phyloP scores from a whole-genome alignment of 2,888 invertebrate species.

The Argyresthia albistria region DNA sequence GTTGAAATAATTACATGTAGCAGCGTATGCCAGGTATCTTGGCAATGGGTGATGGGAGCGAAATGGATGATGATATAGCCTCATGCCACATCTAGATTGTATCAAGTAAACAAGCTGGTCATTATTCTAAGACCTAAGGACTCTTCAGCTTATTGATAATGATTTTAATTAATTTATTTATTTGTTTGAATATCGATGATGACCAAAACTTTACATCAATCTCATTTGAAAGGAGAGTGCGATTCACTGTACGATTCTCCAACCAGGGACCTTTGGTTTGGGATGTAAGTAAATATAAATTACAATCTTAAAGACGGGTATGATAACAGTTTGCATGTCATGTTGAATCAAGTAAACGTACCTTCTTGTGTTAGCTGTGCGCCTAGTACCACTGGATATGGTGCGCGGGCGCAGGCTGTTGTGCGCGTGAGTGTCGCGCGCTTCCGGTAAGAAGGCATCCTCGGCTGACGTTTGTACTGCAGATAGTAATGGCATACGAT shows the following conservation, averaged over 20 bases:
- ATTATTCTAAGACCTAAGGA: too few relatives aligned
- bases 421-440: constrained; percentile 41
- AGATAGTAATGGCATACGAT: not conserved
- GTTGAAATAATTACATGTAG: constrained; percentile 4
- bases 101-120: too few relatives aligned
- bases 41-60: constrained; percentile 12
- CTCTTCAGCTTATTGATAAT: too few relatives aligned
- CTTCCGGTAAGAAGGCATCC: constrained; percentile 60
- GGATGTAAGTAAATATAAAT: too few relatives aligned
- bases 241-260: too few relatives aligned
- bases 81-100: constrained; percentile 20
- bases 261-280: too few relatives aligned
- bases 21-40: not conserved
- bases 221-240: too few relatives aligned
- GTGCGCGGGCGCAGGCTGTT: constrained; percentile 51
- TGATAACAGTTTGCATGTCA: too few relatives aligned
- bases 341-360: constrained; percentile 17
- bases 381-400: constrained; percentile 54
- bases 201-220: too few relatives aligned
- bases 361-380: constrained; percentile 61
- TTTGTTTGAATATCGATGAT: too few relatives aligned
- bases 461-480: constrained; percentile 48
- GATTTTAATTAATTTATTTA: too few relatives aligned
- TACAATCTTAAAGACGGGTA: too few relatives aligned
- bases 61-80: constrained; percentile 17